Evolutionary conservation across 2,113 vertebrate species (phyloP), one percentile per base, ranked within the genome.

Genomic region (Prunella fulvescens): DNA sequence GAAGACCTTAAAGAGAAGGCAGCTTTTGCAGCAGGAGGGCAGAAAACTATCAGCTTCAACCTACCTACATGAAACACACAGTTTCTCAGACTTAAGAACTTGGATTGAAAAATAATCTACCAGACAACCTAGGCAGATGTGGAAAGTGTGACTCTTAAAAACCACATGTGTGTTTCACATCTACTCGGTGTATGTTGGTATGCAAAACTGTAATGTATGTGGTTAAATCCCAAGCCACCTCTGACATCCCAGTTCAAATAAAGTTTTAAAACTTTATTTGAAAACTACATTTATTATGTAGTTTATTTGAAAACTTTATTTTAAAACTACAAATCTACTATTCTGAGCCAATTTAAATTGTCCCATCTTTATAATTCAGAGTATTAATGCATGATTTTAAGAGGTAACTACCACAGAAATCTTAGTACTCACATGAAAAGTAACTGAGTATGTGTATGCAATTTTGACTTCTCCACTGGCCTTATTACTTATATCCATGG

Each of bases 401-500:
- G 35, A 86, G 2, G 9, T 42, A 44, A 71, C 7, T 60, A 76
- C 14, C 58, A 86, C 12, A 65, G 45, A 88, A 94, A 76, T 14
- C 29, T 73, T 42, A 66, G 67, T 80, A 97, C 98, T 98, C 96
- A 99, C 99, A 48, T 98, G 44, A 97, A 99, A 99, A 76, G 91
- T 96, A 91, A 99, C 96, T 11, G 99, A 99, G 77, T 99, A 99
- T 11, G 99, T 98, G 94, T 99, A 99, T 50, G 97, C 94, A 91
- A 99, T 96, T 82, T 98, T 98, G 64, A 99, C 58, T 78, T 98
- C 98, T 72, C 92, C 97, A 4, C 92, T 97, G 86, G 98, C 98
- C 26, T 98, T 97, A 57, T 97, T 98, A 77, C 98, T 98, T 78
- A 99, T 98, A 88, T 99, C 99, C 99, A 99, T 99, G 33, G 99